These are phyloP conservation scores for Poicephalus gulielmi DNA, from an alignment of 2,113 vertebrate genomes.

Conservation along the genomic window DNA sequence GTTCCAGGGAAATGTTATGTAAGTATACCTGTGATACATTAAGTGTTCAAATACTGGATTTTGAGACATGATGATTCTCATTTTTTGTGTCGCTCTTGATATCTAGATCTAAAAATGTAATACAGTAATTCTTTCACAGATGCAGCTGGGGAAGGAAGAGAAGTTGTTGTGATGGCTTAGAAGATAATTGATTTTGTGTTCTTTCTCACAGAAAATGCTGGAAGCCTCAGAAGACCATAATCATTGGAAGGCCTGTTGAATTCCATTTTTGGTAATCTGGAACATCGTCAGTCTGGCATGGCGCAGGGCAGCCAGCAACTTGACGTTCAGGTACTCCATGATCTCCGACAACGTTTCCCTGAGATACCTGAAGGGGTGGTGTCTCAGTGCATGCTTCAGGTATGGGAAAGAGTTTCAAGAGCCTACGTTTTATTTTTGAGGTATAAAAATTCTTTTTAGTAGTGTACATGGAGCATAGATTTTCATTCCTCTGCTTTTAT, in stretches of 20 bases:
- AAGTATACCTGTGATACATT: not conserved
- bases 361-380: slow-evolving; percentile 97
- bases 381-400: slow-evolving; percentile 97
- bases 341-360: slow-evolving; percentile 96
- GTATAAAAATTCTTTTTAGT: not conserved
- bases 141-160: not conserved
- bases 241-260: slow-evolving; percentile 86
- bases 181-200: not conserved
- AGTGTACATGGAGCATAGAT: not conserved
- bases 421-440: not conserved
- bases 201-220: slow-evolving; percentile 82
- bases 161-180: not conserved
- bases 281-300: slow-evolving; percentile 85
- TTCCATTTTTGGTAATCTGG: slow-evolving; percentile 65
- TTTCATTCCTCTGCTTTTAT: not conserved
- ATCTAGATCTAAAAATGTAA: not conserved
- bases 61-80: not conserved
- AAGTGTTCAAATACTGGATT: not conserved
- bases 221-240: slow-evolving; percentile 79
- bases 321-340: slow-evolving; percentile 93
- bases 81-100: not conserved
- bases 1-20: not conserved
- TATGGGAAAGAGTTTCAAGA: slow-evolving; percentile 55
- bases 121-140: not conserved
- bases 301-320: slow-evolving; percentile 93